Evolutionary conservation across 2,888 invertebrate species (phyloP).

Genomic region (Phyto melanocephala): DNA sequence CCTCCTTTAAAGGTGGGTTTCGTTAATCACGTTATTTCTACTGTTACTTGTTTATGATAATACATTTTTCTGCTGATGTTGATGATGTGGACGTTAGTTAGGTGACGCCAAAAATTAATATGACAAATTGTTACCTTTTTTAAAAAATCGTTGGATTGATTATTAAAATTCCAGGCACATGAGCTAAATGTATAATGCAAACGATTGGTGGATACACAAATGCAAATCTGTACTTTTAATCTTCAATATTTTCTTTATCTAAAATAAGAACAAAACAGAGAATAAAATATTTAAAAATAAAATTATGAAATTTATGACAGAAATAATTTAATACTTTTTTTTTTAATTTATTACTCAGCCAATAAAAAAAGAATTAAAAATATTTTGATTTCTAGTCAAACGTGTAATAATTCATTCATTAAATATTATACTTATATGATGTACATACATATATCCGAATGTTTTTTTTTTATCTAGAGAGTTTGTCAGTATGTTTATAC

Average conservation of each 20-base stretch:
- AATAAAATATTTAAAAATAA: slow-evolving; percentile 15
- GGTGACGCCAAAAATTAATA: slow-evolving; percentile 50
- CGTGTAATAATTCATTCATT: too few species aligned
- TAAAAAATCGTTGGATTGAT: slow-evolving; percentile 37
- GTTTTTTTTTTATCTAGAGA: too few species aligned
- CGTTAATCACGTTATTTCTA: slow-evolving; percentile 6
- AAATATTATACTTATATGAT: too few species aligned
- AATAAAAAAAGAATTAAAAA: background rate
- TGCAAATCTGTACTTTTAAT: too few species aligned
- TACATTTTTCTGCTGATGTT: slow-evolving; percentile 1
- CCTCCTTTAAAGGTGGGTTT: slow-evolving; percentile 35
- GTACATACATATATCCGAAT: too few species aligned
- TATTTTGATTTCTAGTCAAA: too few species aligned
- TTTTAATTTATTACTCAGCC: background rate
- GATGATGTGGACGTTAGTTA: slow-evolving; percentile 40
- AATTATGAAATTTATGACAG: slow-evolving; percentile 17
- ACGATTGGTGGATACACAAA: slow-evolving; percentile 5
- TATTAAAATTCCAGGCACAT: slow-evolving; percentile 59
- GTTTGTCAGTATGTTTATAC: too few species aligned
- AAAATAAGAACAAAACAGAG: background rate
- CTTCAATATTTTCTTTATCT: background rate
- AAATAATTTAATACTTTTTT: slow-evolving; percentile 15
- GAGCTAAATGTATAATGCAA: slow-evolving; percentile 38
- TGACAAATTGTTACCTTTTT: slow-evolving; percentile 31
- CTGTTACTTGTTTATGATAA: background rate